phyloP scores from a whole-genome alignment of 1,140 invertebrate genomes.

The Camponotus floridanus region DNA sequence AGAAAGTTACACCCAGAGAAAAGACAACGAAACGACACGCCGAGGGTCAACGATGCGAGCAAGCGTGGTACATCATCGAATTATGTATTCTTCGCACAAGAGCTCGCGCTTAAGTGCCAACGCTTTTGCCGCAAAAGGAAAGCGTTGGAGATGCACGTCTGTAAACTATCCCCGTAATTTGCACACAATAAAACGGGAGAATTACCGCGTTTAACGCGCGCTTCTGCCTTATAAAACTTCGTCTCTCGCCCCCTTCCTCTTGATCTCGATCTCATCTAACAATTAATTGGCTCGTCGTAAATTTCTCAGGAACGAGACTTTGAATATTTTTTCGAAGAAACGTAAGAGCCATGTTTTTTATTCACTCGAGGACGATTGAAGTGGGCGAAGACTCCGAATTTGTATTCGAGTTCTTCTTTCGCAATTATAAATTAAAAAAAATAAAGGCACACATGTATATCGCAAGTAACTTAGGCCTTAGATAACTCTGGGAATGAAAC shows the following conservation, averaged over 20 bases:
- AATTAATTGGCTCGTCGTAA: neutral
- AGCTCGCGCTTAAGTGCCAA: slow-evolving; percentile 3
- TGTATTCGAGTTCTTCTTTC: neutral
- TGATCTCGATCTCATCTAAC: neutral
- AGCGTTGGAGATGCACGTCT: neutral
- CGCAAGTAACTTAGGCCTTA: slow-evolving; percentile 44
- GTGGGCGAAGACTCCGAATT: neutral
- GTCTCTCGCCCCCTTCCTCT: neutral
- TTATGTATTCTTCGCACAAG: slow-evolving; percentile 41
- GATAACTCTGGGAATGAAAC: slow-evolving; percentile 76
- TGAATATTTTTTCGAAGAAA: neutral
- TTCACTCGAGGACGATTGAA: neutral
- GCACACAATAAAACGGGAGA: slow-evolving; percentile 38
- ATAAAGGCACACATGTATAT: slow-evolving; percentile 57
- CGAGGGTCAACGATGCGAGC: neutral
- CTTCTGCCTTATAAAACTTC: neutral
- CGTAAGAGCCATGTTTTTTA: slow-evolving; percentile 7
- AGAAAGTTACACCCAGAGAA: slow-evolving; percentile 71
- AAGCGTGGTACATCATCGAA: slow-evolving; percentile 39
- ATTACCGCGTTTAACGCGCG: slow-evolving; percentile 3
- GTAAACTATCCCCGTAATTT: slow-evolving; percentile 32
- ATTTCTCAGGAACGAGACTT: neutral
- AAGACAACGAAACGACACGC: slow-evolving; percentile 19
- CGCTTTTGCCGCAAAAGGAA: slow-evolving; percentile 12
- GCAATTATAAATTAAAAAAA: neutral